These are phyloP conservation scores for Lordiphosa clarofinis DNA, from an alignment of 1,140 invertebrate genomes.

Conservation along the genomic window DNA sequence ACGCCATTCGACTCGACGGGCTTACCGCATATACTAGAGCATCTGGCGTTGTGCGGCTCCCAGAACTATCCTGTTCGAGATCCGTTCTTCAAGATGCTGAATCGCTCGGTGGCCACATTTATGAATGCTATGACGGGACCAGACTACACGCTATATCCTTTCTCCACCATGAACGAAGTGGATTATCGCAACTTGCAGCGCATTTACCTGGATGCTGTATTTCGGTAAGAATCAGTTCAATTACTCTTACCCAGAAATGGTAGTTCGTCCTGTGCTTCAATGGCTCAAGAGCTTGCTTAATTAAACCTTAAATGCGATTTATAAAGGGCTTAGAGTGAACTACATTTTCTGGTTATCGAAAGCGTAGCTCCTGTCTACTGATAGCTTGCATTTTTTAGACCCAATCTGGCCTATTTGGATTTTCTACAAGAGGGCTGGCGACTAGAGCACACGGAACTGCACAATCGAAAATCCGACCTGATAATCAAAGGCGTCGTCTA, in stretches of 20 bases:
- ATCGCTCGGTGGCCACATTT: constrained; percentile 94
- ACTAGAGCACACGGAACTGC: constrained; percentile 89
- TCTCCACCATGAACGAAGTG: constrained; percentile 93
- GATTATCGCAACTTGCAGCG: constrained; percentile 92
- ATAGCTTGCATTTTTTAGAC: constrained; percentile 79
- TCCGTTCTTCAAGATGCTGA: constrained; percentile 98
- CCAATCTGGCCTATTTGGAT: constrained; percentile 89
- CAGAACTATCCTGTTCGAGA: constrained; percentile 92
- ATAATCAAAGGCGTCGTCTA: constrained; percentile 97
- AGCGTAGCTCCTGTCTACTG: too few species aligned
- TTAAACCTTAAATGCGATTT: too few species aligned
- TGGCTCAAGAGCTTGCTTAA: too few species aligned
- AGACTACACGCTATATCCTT: constrained; percentile 97
- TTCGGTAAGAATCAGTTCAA: constrained; percentile 77
- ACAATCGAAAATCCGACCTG: constrained; percentile 87
- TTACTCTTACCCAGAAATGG: background rate
- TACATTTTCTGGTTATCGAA: too few species aligned
- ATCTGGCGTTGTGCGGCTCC: constrained; percentile 94
- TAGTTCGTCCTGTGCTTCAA: too few species aligned
- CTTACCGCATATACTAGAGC: constrained; percentile 96
- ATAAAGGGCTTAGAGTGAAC: too few species aligned
- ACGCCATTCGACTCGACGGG: constrained; percentile 94
- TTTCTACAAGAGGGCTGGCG: constrained; percentile 98
- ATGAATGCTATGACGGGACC: constrained; percentile 98
- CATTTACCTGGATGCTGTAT: constrained; percentile 95